Base-by-base conservation (phyloP, 2,888 invertebrate species). In the Iphiclides podalirius region DNA sequence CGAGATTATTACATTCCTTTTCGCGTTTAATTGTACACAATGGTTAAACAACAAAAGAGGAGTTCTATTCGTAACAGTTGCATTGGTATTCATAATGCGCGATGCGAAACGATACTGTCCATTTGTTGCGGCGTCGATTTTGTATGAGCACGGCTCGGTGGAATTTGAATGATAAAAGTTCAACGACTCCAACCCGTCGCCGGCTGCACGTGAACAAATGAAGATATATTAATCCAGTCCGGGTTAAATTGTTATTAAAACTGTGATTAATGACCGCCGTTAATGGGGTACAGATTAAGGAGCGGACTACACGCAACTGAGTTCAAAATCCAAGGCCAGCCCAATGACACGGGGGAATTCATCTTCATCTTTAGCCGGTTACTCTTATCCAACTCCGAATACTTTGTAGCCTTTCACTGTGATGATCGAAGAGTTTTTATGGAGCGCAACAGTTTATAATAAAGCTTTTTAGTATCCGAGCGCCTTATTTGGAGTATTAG, bases 221-320 rank as follows among this genome's bases (percentile, higher is more conserved):
- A 86, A 87, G 86, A 88, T 87, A 85, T 88, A 87, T 88, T 85
- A 84, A 86, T 85, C 82, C 72, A 79, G 79, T 80, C 78, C 81
- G 87, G 85, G 86, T 86, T 88, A 87, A 87, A 85, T 85, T 83
- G 79, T 87, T 87, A 86, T 87, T 87, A 87, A 87, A 85, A 87
- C 84, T 86, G 85, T 87, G 88, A 88, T 88, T 85, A 87, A 88
- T 88, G 82, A 69, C 72, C 62, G 59, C 59, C 71, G 77, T 80
- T 86, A 85, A 86, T 87, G 83, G 79, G 77, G 76, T 72, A 66
- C 73, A 84, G 85, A 85, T 84, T 86, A 86, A 82, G 84, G 80
- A 80, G 75, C 72, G 74, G 76, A 69, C 78, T 74, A 70, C 79
- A 81, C 75, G 80, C 78, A 78, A 79, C 75, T 64, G 65, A 66